Evolutionary conservation across 2,888 invertebrate genomes (phyloP), one percentile per base, ranked within the genome.

Genomic region (Hydropsyche betteni): DNA sequence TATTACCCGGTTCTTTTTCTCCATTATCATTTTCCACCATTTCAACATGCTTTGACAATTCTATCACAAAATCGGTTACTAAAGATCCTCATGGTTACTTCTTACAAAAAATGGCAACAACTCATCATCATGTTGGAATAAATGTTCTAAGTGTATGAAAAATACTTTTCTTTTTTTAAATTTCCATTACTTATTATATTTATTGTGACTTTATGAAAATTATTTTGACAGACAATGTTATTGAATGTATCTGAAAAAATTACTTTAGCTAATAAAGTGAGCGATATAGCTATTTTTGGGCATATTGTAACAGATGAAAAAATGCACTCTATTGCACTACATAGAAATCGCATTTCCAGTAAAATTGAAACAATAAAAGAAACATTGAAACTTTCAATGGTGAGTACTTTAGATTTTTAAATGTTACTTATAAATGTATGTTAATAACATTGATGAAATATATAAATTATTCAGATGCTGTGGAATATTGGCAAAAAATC

Each of bases 211-310:
- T 50, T 0, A 68, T 36, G 36, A 36, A 36, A 38, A 14, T 44
- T 12, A 50, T 69, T 69, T 5, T 69, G 38, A 50, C 34, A 90
- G 89, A 81, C 86, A 5, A 73, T 89, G 24, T 86, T 90, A 79
- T 82, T 81, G 4, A 81, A 82, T 55, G 81, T 86, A 0, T 84
- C 84, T 0, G 81, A 85, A 34, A 82, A 88, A 74, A 83, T 91
- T 6, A 84, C 86, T 34, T 80, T 89, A 5, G 81, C 82, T 6
- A 82, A 87, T 12, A 88, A 88, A 76, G 88, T 90, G 81, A 71
- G 88, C 24, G 91, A 91, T 81, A 84, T 92, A 82, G 87, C 90
- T 0, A 81, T 92, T 8, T 91, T 89, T 81, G 92, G 92, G 0
- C 90, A 89, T 81, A 81, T 84, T n/a, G 87, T 91, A 0, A 85